Evolutionary conservation across 1,140 invertebrate genomes (phyloP).

Genomic region (Chrysomallon squamiferum): DNA sequence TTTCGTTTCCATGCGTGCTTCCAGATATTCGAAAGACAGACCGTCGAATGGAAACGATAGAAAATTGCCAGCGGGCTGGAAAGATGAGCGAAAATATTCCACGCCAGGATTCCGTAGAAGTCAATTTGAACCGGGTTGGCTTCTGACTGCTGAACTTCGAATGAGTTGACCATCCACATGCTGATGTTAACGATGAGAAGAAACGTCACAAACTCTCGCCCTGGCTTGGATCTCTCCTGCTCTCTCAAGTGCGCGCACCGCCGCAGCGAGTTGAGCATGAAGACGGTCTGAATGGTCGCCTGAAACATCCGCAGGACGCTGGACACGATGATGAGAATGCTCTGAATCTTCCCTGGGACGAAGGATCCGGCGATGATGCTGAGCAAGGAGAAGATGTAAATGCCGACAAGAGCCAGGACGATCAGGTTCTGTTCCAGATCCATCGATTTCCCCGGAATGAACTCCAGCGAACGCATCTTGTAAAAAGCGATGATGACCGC

Average conservation of each 20-base stretch:
- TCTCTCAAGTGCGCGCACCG: slow-evolving; percentile 84
- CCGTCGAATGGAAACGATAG: slow-evolving; percentile 57
- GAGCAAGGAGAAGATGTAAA: slow-evolving; percentile 91
- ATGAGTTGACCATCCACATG: slow-evolving; percentile 53
- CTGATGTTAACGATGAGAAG: slow-evolving; percentile 86
- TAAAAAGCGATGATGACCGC: slow-evolving; percentile 35
- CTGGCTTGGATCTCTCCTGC: slow-evolving; percentile 91
- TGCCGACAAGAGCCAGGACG: slow-evolving; percentile 87
- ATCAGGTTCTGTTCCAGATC: slow-evolving; percentile 89
- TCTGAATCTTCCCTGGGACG: slow-evolving; percentile 69
- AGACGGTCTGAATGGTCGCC: slow-evolving; percentile 86
- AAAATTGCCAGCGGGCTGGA: slow-evolving; percentile 54
- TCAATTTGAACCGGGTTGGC: slow-evolving; percentile 43
- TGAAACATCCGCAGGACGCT: slow-evolving; percentile 77
- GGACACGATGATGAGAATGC: slow-evolving; percentile 42
- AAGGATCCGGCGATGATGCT: slow-evolving; percentile 86
- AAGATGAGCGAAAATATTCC: slow-evolving; percentile 53
- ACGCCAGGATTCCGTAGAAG: slow-evolving; percentile 48
- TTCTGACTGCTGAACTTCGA: slow-evolving; percentile 45
- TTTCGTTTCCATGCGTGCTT: slow-evolving; percentile 50
- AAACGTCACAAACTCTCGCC: slow-evolving; percentile 93
- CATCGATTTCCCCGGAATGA: slow-evolving; percentile 49
- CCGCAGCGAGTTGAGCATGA: slow-evolving; percentile 71
- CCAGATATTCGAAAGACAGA: slow-evolving; percentile 58
- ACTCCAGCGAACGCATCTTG: slow-evolving; percentile 24